Evolutionary conservation across 2,113 vertebrate genomes (phyloP).

Genomic region (Corvus hawaiiensis): DNA sequence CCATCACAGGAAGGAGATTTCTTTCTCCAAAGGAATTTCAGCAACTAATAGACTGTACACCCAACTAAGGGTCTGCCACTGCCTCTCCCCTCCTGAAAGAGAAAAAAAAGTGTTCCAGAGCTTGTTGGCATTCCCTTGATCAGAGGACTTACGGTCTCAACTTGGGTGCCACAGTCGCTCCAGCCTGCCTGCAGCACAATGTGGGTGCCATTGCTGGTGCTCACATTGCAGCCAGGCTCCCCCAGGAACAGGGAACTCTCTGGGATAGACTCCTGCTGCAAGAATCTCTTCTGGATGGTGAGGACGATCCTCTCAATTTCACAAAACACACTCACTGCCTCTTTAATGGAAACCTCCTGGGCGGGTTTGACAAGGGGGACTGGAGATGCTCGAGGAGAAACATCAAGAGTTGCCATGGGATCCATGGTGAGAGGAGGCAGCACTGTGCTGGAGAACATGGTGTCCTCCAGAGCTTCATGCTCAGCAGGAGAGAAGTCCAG

Average conservation of each 20-base stretch:
- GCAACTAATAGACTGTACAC: background rate
- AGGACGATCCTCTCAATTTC: slow-evolving; percentile 70
- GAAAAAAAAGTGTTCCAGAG: background rate
- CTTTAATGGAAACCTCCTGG: slow-evolving; percentile 17
- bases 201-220: slow-evolving; percentile 69
- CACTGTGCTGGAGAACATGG: background rate
- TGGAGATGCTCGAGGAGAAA: background rate
- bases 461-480: background rate
- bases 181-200: slow-evolving; percentile 74
- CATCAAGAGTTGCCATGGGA: background rate
- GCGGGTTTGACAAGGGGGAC: background rate
- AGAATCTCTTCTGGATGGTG: slow-evolving; percentile 70
- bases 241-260: slow-evolving; percentile 80
- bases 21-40: background rate
- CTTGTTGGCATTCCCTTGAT: background rate
- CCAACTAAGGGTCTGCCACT: background rate
- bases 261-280: slow-evolving; percentile 67
- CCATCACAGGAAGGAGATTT: background rate
- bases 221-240: slow-evolving; percentile 68
- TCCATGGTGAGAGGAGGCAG: background rate
- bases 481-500: background rate
- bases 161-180: slow-evolving; percentile 73
- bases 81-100: background rate
- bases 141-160: slow-evolving; percentile 71
- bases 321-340: slow-evolving; percentile 69